A percentile compares a stretch with the other conserved stretches of the same genome.
These are phyloP conservation scores for Epinephelus moara DNA, from an alignment of 2,113 vertebrate species.

Conservation along the genomic window DNA sequence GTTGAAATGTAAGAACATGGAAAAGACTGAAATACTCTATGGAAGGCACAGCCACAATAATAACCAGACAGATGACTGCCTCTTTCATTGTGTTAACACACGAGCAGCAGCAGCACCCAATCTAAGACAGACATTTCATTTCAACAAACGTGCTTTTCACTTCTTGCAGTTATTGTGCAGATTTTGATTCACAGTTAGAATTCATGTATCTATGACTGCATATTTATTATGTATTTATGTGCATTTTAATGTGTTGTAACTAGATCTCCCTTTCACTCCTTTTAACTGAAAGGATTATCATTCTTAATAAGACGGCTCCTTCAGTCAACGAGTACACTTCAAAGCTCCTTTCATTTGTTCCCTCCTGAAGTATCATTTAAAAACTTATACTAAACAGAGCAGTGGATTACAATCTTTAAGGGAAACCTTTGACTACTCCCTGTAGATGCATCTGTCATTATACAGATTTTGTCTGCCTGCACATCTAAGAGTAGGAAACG, in stretches of 20 bases:
- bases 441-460: background rate
- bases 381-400: background rate
- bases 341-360: background rate
- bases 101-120: conserved; percentile 52
- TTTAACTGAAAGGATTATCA: background rate
- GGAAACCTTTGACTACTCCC: background rate
- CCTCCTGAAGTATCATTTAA: background rate
- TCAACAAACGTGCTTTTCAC: conserved; percentile 55
- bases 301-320: background rate
- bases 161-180: conserved; percentile 40
- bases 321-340: background rate
- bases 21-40: conserved; percentile 43
- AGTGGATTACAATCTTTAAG: background rate
- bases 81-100: conserved; percentile 43
- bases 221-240: conserved; percentile 24
- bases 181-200: conserved; percentile 30
- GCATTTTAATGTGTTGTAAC: conserved; percentile 29
- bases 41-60: conserved; percentile 68
- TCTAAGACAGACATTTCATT: conserved; percentile 34
- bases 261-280: background rate
- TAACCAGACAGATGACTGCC: conserved; percentile 27
- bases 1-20: conserved; percentile 54
- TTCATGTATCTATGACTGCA: background rate
- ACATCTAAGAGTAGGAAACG: background rate
- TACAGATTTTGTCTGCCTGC: conserved; percentile 5